phyloP scores from a whole-genome alignment of 23 tunicate genomes.

The Trididemnum miniatum region DNA sequence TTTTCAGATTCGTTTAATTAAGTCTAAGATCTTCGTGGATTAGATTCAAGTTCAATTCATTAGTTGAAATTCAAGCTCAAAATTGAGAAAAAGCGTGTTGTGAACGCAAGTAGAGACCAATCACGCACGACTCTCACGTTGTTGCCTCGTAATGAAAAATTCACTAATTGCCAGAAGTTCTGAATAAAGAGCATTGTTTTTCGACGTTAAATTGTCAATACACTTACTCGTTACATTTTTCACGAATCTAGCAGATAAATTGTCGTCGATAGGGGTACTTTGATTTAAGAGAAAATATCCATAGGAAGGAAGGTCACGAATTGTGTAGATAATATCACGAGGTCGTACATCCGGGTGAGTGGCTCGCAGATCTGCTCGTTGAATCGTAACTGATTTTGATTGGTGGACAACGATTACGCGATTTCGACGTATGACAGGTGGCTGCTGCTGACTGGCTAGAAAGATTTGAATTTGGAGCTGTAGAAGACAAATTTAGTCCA shows the following conservation, averaged over 20 bases:
- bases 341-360: conserved; percentile 61
- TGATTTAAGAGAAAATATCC: conserved; percentile 47
- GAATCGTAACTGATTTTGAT: conserved; percentile 29
- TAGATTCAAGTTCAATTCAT: too few relatives aligned
- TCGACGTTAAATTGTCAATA: not conserved
- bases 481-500: not conserved
- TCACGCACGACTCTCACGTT: too few relatives aligned
- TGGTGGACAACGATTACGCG: conserved; percentile 47
- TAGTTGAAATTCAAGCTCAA: too few relatives aligned
- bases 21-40: too few relatives aligned
- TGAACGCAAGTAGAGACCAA: too few relatives aligned
- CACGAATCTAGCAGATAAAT: not conserved
- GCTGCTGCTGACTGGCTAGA: conserved; percentile 58
- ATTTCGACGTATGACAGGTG: conserved; percentile 71
- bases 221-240: not conserved
- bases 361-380: conserved; percentile 52
- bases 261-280: not conserved
- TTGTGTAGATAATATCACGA: conserved; percentile 45
- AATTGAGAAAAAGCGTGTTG: too few relatives aligned
- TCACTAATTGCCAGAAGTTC: too few relatives aligned
- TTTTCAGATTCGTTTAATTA: too few relatives aligned
- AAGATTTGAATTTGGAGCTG: conserved; percentile 56
- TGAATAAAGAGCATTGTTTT: too few relatives aligned
- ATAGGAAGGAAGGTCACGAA: conserved; percentile 36
- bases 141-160: too few relatives aligned